phyloP scores from a whole-genome alignment of 2,113 vertebrate species.

The Leucopternis melanops region DNA sequence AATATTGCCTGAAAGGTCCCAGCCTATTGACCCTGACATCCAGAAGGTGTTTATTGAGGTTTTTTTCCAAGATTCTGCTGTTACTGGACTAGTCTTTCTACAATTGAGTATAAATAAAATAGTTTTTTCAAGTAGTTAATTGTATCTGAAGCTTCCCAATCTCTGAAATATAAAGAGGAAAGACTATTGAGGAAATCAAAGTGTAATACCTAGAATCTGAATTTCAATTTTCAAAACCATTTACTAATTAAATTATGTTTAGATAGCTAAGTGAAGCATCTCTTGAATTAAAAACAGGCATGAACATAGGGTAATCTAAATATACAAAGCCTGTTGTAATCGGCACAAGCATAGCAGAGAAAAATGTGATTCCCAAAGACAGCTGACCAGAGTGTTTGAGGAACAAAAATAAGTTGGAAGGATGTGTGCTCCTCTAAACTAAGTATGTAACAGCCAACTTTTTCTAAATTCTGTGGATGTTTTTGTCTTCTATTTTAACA shows the following conservation, averaged over 20 bases:
- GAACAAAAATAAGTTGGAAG: not conserved
- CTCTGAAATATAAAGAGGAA: no score
- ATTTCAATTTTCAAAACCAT: not conserved
- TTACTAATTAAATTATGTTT: not conserved
- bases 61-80: no score
- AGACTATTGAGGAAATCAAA: not conserved
- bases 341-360: not conserved
- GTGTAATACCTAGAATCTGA: not conserved
- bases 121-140: no score
- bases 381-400: not conserved
- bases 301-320: not conserved
- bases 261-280: not conserved
- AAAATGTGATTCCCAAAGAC: not conserved
- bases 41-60: no score
- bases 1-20: no score
- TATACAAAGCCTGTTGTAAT: not conserved
- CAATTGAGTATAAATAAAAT: no score
- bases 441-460: not conserved
- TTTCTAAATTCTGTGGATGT: not conserved
- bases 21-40: no score
- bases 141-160: no score
- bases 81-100: no score
- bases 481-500: not conserved
- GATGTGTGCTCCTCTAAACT: not conserved
- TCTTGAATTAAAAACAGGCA: not conserved